phyloP scores from a whole-genome alignment of 2,113 vertebrate genomes.

The Arothron firmamentum region DNA sequence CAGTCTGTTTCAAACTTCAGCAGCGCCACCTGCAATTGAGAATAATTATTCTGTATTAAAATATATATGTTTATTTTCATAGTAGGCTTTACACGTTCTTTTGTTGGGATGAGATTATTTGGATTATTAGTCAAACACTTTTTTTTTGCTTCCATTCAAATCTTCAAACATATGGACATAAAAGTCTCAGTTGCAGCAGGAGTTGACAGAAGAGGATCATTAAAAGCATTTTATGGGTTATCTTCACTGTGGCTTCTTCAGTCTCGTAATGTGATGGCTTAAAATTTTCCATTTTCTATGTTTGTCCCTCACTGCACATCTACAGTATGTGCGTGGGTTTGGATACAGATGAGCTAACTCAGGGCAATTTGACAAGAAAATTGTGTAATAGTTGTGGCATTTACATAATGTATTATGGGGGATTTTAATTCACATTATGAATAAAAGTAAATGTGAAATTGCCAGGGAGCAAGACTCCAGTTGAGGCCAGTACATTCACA shows the following conservation, averaged over 20 bases:
- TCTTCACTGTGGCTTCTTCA: slow-evolving; percentile 6
- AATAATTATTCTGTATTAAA: no score
- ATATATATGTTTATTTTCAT: no score
- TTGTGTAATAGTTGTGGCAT: not conserved
- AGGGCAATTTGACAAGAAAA: not conserved
- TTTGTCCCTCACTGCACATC: not conserved
- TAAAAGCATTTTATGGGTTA: not conserved
- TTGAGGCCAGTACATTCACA: not conserved
- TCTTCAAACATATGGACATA: slow-evolving; percentile 1
- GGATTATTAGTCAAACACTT: slow-evolving; percentile 2
- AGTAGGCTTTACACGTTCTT: not conserved
- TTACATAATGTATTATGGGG: not conserved
- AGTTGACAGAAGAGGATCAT: slow-evolving; percentile 6
- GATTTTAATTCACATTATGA: no score
- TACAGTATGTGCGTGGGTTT: slow-evolving; percentile 5
- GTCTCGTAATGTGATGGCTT: slow-evolving; percentile 1
- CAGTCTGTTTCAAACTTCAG: slow-evolving; percentile 2
- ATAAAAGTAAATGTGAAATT: not conserved
- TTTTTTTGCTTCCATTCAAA: slow-evolving; percentile 10
- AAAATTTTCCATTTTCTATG: not conserved
- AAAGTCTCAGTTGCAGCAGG: not conserved
- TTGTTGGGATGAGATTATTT: slow-evolving; percentile 5
- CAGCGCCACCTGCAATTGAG: not conserved
- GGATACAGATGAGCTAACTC: not conserved
- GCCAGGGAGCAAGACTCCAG: slow-evolving; percentile 6